These are phyloP conservation scores for Chloroclysta siterata DNA, from an alignment of 2,888 invertebrate species.

Conservation along the genomic window DNA sequence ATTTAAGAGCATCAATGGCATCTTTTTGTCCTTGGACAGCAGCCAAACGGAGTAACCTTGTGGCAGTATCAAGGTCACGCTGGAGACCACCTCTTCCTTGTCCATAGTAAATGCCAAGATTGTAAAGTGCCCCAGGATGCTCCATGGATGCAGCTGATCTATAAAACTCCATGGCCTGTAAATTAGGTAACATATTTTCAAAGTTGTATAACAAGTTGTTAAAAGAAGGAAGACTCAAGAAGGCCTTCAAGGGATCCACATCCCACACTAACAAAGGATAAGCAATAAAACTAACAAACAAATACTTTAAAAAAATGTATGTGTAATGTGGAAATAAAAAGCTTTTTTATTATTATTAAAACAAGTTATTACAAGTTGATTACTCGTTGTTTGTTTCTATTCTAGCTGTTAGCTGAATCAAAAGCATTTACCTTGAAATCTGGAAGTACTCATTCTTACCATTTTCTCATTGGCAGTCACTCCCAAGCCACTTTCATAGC, in stretches of 20 bases:
- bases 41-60: slow-evolving; percentile 78
- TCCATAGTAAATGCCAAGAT: slow-evolving; percentile 88
- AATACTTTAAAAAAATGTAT: too few species aligned
- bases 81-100: slow-evolving; percentile 86
- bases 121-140: slow-evolving; percentile 88
- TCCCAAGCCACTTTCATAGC: slow-evolving; percentile 88
- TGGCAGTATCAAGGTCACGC: slow-evolving; percentile 78
- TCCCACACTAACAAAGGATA: too few species aligned
- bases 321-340: too few species aligned
- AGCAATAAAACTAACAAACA: too few species aligned
- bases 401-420: too few species aligned
- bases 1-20: slow-evolving; percentile 81
- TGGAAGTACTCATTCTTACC: slow-evolving; percentile 59
- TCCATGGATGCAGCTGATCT: slow-evolving; percentile 86
- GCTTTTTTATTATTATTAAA: too few species aligned
- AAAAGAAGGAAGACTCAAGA: too few species aligned
- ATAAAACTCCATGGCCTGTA: slow-evolving; percentile 88
- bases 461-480: slow-evolving; percentile 84
- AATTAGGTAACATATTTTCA: not conserved
- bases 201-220: too few species aligned
- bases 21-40: slow-evolving; percentile 86
- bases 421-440: not conserved
- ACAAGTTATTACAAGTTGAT: too few species aligned
- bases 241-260: too few species aligned
- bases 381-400: too few species aligned